These are phyloP conservation scores for Aphaenogaster ashmeadi DNA, from an alignment of 1,140 invertebrate species.

Conservation along the genomic window DNA sequence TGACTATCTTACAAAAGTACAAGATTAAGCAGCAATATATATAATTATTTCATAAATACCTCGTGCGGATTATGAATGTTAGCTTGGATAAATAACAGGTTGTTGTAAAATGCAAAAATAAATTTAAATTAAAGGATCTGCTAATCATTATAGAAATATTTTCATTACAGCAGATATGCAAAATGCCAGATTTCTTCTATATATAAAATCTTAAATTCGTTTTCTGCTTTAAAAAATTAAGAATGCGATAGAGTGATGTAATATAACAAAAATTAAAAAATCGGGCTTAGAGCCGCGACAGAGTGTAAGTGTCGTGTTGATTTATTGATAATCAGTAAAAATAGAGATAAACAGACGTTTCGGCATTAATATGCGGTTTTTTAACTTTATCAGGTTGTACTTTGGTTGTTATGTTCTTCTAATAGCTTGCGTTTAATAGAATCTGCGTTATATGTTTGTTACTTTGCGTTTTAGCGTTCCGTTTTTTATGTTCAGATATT, in stretches of 20 bases:
- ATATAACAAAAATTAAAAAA: neutral
- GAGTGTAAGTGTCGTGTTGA: no score
- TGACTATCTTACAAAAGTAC: conserved; percentile 20
- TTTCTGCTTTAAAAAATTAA: neutral
- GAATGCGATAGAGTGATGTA: neutral
- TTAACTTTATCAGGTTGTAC: no score
- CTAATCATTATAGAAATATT: neutral
- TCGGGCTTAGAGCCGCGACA: no score
- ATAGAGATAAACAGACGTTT: no score
- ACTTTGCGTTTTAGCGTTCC: no score
- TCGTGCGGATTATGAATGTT: neutral
- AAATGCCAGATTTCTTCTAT: neutral
- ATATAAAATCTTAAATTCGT: no score
- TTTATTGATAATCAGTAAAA: no score
- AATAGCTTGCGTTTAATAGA: no score
- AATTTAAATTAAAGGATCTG: neutral
- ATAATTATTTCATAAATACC: conserved; percentile 29
- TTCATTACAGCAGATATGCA: neutral
- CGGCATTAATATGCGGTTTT: no score
- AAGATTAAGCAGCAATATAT: neutral
- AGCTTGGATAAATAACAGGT: neutral
- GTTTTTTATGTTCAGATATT: no score
- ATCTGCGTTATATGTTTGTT: no score
- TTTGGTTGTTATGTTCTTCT: no score
- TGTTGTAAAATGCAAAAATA: neutral